A percentile compares a stretch with the other conserved stretches of the same genome.
phyloP scores from a whole-genome alignment of 1,140 invertebrate genomes.

The Palaemon carinicauda region DNA sequence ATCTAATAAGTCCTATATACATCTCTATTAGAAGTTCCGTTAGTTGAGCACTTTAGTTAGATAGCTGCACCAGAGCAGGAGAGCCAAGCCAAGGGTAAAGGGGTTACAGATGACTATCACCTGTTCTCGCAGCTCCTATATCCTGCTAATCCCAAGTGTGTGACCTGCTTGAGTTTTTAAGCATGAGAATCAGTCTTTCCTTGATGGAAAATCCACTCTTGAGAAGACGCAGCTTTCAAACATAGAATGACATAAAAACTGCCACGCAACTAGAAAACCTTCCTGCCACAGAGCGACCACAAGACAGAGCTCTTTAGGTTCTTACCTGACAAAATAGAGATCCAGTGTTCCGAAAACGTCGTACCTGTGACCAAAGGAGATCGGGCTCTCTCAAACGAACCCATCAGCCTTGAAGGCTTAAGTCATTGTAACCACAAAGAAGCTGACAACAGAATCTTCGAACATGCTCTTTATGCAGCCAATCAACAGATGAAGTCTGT shows the following conservation, averaged over 20 bases:
- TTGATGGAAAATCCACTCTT: background rate
- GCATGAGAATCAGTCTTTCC: too few species aligned
- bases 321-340: background rate
- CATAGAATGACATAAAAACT: too few species aligned
- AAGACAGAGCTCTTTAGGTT: too few species aligned
- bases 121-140: background rate
- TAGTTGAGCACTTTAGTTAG: too few species aligned
- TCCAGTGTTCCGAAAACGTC: background rate
- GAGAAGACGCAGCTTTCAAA: background rate
- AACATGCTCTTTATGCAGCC: background rate
- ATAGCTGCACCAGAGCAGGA: background rate
- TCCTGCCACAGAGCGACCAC: too few species aligned
- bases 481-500: slow-evolving; percentile 4
- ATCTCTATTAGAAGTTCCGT: too few species aligned
- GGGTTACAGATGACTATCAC: background rate
- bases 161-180: slow-evolving; percentile 2
- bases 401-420: background rate
- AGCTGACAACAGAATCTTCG: background rate
- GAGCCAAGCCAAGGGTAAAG: background rate
- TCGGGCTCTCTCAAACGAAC: too few species aligned
- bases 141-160: background rate
- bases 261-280: too few species aligned
- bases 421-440: background rate
- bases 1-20: too few species aligned
- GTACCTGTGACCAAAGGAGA: background rate